Percentiles rank a stretch among this genome's conserved stretches.
These are phyloP conservation scores for Agonopterix arenella DNA, from an alignment of 2,888 invertebrate species.

Conservation along the genomic window DNA sequence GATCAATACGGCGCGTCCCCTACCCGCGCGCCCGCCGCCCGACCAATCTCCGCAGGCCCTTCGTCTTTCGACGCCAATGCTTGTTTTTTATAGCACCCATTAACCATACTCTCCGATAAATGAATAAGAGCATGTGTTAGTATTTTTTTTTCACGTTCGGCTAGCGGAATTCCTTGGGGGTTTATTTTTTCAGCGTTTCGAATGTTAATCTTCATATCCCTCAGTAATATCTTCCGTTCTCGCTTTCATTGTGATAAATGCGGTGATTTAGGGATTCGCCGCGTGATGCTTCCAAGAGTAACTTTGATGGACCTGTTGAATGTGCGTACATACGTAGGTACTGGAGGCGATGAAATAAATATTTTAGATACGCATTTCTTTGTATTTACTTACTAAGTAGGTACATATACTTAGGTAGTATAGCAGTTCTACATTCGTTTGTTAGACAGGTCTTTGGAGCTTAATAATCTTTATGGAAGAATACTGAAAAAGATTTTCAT, in stretches of 20 bases:
- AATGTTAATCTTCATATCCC: slow-evolving; percentile 26
- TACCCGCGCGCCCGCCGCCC: slow-evolving; percentile 43
- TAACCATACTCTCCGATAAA: slow-evolving; percentile 68
- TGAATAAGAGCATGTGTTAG: slow-evolving; percentile 67
- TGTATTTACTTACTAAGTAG: not conserved
- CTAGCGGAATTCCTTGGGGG: slow-evolving; percentile 25
- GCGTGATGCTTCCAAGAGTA: slow-evolving; percentile 12
- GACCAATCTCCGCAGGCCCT: slow-evolving; percentile 70
- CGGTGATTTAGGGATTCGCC: slow-evolving; percentile 16
- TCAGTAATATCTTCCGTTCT: slow-evolving; percentile 21
- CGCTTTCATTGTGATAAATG: slow-evolving; percentile 20
- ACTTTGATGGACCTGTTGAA: slow-evolving; percentile 22
- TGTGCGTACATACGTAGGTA: slow-evolving; percentile 6
- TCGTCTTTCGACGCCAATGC: slow-evolving; percentile 73
- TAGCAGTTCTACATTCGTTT: too few species aligned
- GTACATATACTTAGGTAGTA: not conserved
- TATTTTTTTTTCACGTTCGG: slow-evolving; percentile 25
- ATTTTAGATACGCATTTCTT: not conserved
- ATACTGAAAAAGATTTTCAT: too few species aligned
- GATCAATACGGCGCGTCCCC: slow-evolving; percentile 62
- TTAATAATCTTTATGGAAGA: too few species aligned
- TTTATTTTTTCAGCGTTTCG: slow-evolving; percentile 16
- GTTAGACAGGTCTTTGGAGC: too few species aligned
- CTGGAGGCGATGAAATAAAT: not conserved
- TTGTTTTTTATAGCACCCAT: slow-evolving; percentile 71